Base-by-base conservation (phyloP, 2,888 invertebrate genomes). In the Graphium colonna region DNA sequence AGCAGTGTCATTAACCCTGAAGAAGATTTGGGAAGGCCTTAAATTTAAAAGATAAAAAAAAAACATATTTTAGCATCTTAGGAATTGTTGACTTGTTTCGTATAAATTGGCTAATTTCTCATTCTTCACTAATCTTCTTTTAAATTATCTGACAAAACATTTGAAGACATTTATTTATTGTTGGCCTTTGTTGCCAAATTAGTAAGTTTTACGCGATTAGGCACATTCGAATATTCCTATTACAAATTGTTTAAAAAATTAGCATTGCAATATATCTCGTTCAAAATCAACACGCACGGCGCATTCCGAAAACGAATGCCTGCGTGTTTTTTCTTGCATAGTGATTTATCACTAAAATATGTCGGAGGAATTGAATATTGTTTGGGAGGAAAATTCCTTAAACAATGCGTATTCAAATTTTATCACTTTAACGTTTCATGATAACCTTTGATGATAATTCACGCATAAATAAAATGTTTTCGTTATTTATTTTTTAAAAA, bases 301-400 rank as follows among this genome's bases (percentile, higher is more conserved):
- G 49, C 44, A 49, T 40, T 21, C 31, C 28, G 9, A 16, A 39
- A 38, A 38, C 18, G 31, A 31, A 17, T 18, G 1, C 17, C 16
- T 36, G 16, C 9, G 15, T 31, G 26, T 28, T 48, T 31, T 39
- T 33, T 41, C 43, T 48, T n/a, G 12, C 42, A 28, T 44, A 7
- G 21, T 39, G 15, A 48, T 49, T 49, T 40, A 49, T 49, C 33
- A 44, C 21, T 49, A 44, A 42, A 49, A 49, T 49, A 44, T 40
- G 44, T 44, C 15, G 31, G 26, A 49, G 39, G 21, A 12, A 18
- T 53, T 12, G 18, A 47, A 1, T 10, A 12, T 31, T 1, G 33
- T 33, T 33, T 36, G 36, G 9, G 3, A 51, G n/a, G n/a, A 51
- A 45, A 26, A 46, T 13, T 40, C 17, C 15, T 45, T 26, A 40